Evolutionary conservation across 2,888 invertebrate genomes (phyloP), one percentile per base, ranked within the genome.

Genomic region (Coleophora flavipennella): DNA sequence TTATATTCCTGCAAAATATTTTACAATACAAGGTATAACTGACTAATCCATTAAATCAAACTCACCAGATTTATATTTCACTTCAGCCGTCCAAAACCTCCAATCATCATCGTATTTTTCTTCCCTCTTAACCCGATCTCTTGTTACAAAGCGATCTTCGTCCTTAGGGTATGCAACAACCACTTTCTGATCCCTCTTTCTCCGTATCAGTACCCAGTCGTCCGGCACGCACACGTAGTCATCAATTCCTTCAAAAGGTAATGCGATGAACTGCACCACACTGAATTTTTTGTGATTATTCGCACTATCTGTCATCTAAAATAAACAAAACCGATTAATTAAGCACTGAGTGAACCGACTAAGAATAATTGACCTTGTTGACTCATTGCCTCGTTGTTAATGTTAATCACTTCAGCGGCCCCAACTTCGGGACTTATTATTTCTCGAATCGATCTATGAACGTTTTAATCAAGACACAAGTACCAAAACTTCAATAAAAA

Each of bases 181-280:
- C 7, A 20, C 20, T 12, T 26, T 40, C 25, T 10, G 28, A 36
- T 35, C 9, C 11, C 1, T 6, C 33, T 6, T 1, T 27, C n/a
- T 35, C 13, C 25, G 11, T 28, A 36, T 13, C 38, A 38, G 11
- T 10, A 42, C 8, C 44, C 44, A 44, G 3, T 31, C 34, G 25
- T 28, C 1, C 25, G 44, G 44, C 33, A 44, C 41, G 33, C 39
- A 39, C 32, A 41, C 43, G 34, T 41, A 44, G 31, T 44, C 34
- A 41, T 39, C 39, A 36, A 44, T 41, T 13, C 34, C 38, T 35
- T 44, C 35, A 33, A 35, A 44, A 36, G 44, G 44, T 12, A 41
- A 38, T n/a, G 39, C 32, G 33, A 41, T 32, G 35, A 44, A 44
- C 31, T 41, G 36, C 33, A 37, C 33, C 12, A 33, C 33, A 33